phyloP scores from a whole-genome alignment of 2,888 invertebrate genomes.

The Diadromus collaris region DNA sequence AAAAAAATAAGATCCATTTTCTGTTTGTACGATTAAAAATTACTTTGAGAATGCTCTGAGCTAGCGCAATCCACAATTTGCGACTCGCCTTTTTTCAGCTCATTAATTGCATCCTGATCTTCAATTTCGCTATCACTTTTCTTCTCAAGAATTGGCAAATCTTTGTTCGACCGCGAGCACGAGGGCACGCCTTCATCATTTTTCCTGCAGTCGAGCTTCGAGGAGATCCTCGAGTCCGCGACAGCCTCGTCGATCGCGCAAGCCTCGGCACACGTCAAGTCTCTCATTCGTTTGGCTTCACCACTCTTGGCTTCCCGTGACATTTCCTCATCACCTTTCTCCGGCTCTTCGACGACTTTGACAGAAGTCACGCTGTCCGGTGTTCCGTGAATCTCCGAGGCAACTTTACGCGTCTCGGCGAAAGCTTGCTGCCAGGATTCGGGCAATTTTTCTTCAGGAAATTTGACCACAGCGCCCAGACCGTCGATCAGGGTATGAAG shows the following conservation, averaged over 20 bases:
- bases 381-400: constrained; percentile 5
- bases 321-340: constrained; percentile 13
- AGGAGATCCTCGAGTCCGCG: not conserved
- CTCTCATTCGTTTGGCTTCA: constrained; percentile 50
- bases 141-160: not conserved
- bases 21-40: not conserved
- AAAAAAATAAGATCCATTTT: not conserved
- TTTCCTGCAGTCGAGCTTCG: constrained; percentile 9
- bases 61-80: not conserved
- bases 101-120: not conserved
- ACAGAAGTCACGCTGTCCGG: constrained; percentile 2
- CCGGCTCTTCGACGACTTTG: constrained; percentile 10
- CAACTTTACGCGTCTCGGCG: not conserved
- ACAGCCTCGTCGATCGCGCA: constrained; percentile 18
- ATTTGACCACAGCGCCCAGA: constrained; percentile 56
- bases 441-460: constrained; percentile 43
- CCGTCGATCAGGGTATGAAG: constrained; percentile 69
- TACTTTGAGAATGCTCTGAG: constrained; percentile 37
- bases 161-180: not conserved
- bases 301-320: constrained; percentile 42
- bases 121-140: constrained; percentile 3
- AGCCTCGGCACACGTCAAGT: constrained; percentile 22
- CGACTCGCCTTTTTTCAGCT: not conserved
- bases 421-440: not conserved
- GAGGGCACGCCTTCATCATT: constrained; percentile 1